phyloP scores from a whole-genome alignment of 2,797 vertebrate genomes.

The Limosa lapponica region DNA sequence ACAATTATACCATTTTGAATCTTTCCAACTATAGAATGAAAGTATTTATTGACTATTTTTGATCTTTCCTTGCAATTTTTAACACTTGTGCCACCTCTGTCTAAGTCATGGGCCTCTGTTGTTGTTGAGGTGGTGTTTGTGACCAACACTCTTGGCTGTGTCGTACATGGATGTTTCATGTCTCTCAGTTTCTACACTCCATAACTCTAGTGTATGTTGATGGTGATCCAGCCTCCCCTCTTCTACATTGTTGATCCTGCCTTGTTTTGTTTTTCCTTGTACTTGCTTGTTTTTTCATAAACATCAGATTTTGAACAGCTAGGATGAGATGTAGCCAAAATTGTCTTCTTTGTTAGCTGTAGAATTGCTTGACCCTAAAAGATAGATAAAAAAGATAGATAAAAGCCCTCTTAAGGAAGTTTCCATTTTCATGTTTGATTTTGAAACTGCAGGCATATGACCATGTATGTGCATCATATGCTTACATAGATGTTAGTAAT shows the following conservation, averaged over 20 bases:
- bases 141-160: neutral
- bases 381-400: neutral
- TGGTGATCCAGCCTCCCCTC: neutral
- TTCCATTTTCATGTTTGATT: neutral
- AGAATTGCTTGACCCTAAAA: neutral
- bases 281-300: neutral
- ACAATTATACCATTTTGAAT: slow-evolving; percentile 51
- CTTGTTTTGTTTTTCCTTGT: neutral
- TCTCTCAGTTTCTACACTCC: neutral
- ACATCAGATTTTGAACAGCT: neutral
- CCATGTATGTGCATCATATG: accelerated
- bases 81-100: slow-evolving; percentile 14
- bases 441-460: neutral
- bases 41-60: slow-evolving; percentile 56
- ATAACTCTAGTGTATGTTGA: neutral
- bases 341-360: neutral
- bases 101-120: neutral
- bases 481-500: neutral
- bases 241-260: neutral
- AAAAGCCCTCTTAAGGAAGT: neutral
- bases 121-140: neutral
- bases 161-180: neutral
- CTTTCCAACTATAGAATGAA: slow-evolving; percentile 55
- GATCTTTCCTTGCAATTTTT: neutral
- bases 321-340: neutral